Base-by-base conservation (phyloP, 2,113 vertebrate species). In the Cyprinodon tularosa region DNA sequence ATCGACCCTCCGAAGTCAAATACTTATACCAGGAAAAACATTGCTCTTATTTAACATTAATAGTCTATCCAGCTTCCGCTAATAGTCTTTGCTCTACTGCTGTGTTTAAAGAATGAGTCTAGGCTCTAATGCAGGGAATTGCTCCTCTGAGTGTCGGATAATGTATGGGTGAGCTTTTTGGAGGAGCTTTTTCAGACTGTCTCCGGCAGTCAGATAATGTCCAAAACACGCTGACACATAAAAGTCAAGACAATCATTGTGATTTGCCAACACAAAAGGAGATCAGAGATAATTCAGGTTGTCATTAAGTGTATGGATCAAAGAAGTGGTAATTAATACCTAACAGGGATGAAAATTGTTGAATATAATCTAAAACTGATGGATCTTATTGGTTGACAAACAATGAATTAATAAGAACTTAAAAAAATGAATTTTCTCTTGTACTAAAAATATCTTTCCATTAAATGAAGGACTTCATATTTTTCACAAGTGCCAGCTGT, bases 31-130 rank as follows among this genome's bases (percentile, higher is more conserved):
- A 61, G 77, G 84, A 75, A 86, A 92, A 88, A 81, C 75, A 12
- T 9, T 60, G 80, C 76, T 82, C 70, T 72, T 44, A 78, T 87
- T 90, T 84, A 90, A 90, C 83, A 85, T 78, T 82, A 86, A 90
- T 78, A 90, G 78, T 80, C 67, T 0, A 12, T 63, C 67, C 14
- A 1, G 76, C 80, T 88, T 86, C 86, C 85, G 70, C 80, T 72
- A 80, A 86, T 74, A 81, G 72, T 75, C 70, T 78, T 77, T 82
- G 84, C 78, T 62, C 76, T 59, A 59, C 40, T 65, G 88, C 82
- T 82, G 81, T 37, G 70, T 80, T 71, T 84, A 82, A 68, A 17
- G 75, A 65, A 76, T 42, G 82, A 71, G 78, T 37, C 73, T 5
- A 14, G 74, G 68, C 38, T 17, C 77, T 89, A 89, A 89, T 91